Conservation (phyloP, 2,888 invertebrate species). For the Caenorhabditis macrosperma region DNA sequence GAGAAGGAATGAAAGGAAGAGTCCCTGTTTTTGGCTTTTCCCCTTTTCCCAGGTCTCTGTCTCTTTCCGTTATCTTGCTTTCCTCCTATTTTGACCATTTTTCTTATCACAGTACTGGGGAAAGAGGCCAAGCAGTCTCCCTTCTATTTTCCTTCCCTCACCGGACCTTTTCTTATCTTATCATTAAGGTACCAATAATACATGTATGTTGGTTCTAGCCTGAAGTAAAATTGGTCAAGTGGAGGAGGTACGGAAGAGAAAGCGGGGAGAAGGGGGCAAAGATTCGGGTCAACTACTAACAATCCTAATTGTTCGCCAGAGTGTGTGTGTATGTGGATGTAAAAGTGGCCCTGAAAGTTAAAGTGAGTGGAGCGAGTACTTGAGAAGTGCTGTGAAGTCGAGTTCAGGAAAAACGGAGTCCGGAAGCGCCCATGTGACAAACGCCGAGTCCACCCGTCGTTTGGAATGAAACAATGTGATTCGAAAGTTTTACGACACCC, state of each 20-base stretch:
- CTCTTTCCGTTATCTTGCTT: not conserved
- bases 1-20: not conserved
- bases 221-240: conserved; percentile 38
- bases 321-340: not conserved
- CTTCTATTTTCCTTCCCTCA: not conserved
- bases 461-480: conserved; percentile 48
- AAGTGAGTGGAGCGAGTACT: conserved; percentile 8
- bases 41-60: too few species aligned
- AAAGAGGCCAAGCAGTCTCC: too few species aligned
- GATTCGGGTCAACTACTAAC: conserved; percentile 54
- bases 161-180: not conserved
- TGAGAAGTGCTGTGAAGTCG: not conserved
- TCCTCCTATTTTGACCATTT: not conserved
- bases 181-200: not conserved
- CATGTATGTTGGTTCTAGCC: not conserved
- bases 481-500: conserved; percentile 44
- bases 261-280: conserved; percentile 7
- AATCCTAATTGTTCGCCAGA: conserved; percentile 51
- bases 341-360: conserved; percentile 27
- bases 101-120: too few species aligned
- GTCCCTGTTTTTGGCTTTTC: too few species aligned
- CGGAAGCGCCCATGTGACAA: conserved; percentile 34
- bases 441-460: conserved; percentile 46
- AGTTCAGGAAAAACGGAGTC: conserved; percentile 14
- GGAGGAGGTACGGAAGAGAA: conserved; percentile 1